A percentile compares a stretch with the other conserved stretches of the same genome.
These are phyloP conservation scores for Octonoba sinensis DNA, from an alignment of 2,888 invertebrate genomes.

Conservation along the genomic window DNA sequence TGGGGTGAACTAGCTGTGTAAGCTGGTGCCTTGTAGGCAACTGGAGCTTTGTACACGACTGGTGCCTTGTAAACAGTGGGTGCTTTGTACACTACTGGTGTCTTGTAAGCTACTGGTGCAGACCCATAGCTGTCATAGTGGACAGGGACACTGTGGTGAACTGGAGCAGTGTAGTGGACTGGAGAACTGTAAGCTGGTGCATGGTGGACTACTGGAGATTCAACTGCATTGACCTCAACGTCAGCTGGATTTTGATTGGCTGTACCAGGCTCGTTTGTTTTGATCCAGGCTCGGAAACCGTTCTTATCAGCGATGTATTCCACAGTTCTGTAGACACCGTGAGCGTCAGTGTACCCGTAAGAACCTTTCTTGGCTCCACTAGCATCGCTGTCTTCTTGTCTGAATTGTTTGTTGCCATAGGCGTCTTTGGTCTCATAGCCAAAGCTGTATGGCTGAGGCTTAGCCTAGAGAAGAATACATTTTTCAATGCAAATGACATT, in stretches of 20 bases:
- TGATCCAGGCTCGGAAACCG: slow-evolving; percentile 64
- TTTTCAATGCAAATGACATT: neutral
- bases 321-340: slow-evolving; percentile 63
- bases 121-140: slow-evolving; percentile 56
- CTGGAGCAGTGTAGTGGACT: slow-evolving; percentile 42
- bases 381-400: slow-evolving; percentile 64
- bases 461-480: slow-evolving; percentile 19
- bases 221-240: slow-evolving; percentile 57
- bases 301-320: slow-evolving; percentile 64
- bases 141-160: slow-evolving; percentile 10
- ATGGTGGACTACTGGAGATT: slow-evolving; percentile 52
- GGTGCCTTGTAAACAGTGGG: slow-evolving; percentile 50
- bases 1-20: slow-evolving; percentile 37
- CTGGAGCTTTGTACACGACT: slow-evolving; percentile 44
- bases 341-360: slow-evolving; percentile 64
- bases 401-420: slow-evolving; percentile 65
- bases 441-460: slow-evolving; percentile 64
- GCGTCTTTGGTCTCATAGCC: slow-evolving; percentile 64
- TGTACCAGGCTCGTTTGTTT: slow-evolving; percentile 65
- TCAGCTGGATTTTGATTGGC: slow-evolving; percentile 61
- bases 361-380: slow-evolving; percentile 64
- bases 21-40: slow-evolving; percentile 45
- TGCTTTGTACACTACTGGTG: slow-evolving; percentile 55
- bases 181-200: slow-evolving; percentile 57
- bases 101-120: slow-evolving; percentile 54